These are phyloP conservation scores for Artemisiospiza belli DNA, from an alignment of 2,113 vertebrate genomes.

Conservation along the genomic window DNA sequence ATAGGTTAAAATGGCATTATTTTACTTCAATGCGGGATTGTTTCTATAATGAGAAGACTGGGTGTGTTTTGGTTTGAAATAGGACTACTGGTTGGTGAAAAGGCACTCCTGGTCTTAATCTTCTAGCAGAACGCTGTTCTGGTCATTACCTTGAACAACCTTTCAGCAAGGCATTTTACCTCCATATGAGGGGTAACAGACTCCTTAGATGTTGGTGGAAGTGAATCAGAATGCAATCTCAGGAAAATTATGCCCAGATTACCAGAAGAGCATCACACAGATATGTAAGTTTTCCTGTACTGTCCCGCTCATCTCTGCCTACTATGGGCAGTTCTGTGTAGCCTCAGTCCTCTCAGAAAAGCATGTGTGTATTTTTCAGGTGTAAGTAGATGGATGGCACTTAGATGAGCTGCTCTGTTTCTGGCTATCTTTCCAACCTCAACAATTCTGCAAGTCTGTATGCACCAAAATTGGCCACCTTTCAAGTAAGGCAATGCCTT, in stretches of 20 bases:
- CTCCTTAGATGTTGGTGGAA: not conserved
- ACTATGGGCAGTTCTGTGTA: not conserved
- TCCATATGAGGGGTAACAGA: not conserved
- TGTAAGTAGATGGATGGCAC: not conserved
- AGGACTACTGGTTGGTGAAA: not conserved
- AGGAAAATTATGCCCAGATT: not conserved
- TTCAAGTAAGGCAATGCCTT: not conserved
- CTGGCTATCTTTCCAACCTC: not conserved
- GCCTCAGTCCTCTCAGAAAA: not conserved
- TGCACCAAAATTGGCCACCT: not conserved
- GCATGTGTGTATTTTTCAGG: not conserved
- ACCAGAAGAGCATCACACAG: not conserved
- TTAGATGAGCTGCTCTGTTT: not conserved
- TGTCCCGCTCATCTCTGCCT: not conserved
- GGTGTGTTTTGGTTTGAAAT: not conserved
- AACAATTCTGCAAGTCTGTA: not conserved
- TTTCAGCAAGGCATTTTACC: not conserved
- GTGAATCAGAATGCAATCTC: not conserved
- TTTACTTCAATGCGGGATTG: not conserved
- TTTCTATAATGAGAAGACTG: not conserved
- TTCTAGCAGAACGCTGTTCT: not conserved
- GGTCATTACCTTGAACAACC: not conserved
- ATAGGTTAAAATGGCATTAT: not conserved
- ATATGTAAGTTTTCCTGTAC: not conserved
- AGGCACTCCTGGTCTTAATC: not conserved